phyloP scores from a whole-genome alignment of 2,797 vertebrate genomes.

The Pangasius larnaudii region DNA sequence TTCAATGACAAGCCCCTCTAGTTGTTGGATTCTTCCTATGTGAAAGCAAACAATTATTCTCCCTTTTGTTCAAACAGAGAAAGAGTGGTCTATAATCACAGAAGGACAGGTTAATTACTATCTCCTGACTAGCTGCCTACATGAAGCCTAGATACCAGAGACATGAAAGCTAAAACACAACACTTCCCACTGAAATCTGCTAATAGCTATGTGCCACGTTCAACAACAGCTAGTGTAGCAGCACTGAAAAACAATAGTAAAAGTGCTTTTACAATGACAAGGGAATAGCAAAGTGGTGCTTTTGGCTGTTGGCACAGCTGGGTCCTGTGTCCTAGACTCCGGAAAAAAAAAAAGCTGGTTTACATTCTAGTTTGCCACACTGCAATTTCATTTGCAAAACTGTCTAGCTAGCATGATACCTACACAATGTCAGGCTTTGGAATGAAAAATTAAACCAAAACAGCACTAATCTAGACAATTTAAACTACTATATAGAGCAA shows the following conservation, averaged over 20 bases:
- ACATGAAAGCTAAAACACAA: slow-evolving; percentile 33
- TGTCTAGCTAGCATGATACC: neutral
- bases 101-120: slow-evolving; percentile 13
- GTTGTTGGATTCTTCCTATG: neutral
- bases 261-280: neutral
- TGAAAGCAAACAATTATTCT: neutral
- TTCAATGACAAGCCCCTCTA: neutral
- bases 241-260: neutral
- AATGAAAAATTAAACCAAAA: neutral
- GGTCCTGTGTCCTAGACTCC: neutral
- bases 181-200: neutral
- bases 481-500: neutral
- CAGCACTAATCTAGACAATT: neutral
- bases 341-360: neutral
- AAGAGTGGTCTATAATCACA: slow-evolving; percentile 15
- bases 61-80: slow-evolving; percentile 20
- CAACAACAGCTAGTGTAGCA: slow-evolving; percentile 1
- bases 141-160: slow-evolving; percentile 11
- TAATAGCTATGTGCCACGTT: slow-evolving; percentile 14
- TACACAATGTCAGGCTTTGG: neutral
- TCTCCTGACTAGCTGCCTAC: slow-evolving; percentile 15
- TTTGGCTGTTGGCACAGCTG: slow-evolving; percentile 14
- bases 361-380: neutral
- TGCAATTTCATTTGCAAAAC: neutral
- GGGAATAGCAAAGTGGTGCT: slow-evolving; percentile 5